Percentiles rank a stretch among this genome's conserved stretches.
phyloP scores from a whole-genome alignment of 2,888 invertebrate species.

The Empis stercorea region DNA sequence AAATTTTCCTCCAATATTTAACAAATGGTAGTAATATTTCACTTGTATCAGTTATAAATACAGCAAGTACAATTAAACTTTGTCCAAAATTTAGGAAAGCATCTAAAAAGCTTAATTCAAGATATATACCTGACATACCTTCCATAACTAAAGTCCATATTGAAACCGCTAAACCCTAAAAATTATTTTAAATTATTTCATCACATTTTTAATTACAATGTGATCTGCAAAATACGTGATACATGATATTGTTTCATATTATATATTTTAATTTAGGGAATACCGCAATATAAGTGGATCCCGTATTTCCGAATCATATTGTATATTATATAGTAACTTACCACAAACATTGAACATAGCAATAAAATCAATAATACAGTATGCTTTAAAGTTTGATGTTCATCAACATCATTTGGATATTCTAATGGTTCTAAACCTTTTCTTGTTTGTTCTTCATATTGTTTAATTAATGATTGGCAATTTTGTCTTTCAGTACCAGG shows the following conservation, averaged over 20 bases:
- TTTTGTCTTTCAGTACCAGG: conserved; percentile 37
- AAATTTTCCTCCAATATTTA: conserved; percentile 47
- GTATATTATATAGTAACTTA: conserved; percentile 39
- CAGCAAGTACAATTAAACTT: conserved; percentile 68
- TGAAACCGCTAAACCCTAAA: conserved; percentile 68
- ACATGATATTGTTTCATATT: too few relatives aligned
- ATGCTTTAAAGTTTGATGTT: conserved; percentile 66
- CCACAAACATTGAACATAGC: conserved; percentile 78
- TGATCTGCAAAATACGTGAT: too few relatives aligned
- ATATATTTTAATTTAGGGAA: too few relatives aligned
- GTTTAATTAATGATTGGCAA: conserved; percentile 40
- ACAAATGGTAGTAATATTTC: conserved; percentile 56
- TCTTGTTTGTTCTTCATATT: conserved; percentile 40
- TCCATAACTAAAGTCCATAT: conserved; percentile 72
- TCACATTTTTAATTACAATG: conserved; percentile 1
- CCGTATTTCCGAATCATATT: too few relatives aligned
- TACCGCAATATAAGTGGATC: too few relatives aligned
- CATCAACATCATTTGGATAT: conserved; percentile 41
- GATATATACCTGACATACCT: conserved; percentile 76
- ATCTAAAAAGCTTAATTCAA: conserved; percentile 86
- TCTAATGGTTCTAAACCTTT: conserved; percentile 41
- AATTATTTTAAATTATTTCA: conserved; percentile 4
- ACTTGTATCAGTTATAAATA: conserved; percentile 76
- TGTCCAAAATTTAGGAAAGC: conserved; percentile 83
- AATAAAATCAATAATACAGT: conserved; percentile 68